These are phyloP conservation scores for Laticauda colubrina DNA, from an alignment of 2,113 vertebrate species.

Conservation along the genomic window DNA sequence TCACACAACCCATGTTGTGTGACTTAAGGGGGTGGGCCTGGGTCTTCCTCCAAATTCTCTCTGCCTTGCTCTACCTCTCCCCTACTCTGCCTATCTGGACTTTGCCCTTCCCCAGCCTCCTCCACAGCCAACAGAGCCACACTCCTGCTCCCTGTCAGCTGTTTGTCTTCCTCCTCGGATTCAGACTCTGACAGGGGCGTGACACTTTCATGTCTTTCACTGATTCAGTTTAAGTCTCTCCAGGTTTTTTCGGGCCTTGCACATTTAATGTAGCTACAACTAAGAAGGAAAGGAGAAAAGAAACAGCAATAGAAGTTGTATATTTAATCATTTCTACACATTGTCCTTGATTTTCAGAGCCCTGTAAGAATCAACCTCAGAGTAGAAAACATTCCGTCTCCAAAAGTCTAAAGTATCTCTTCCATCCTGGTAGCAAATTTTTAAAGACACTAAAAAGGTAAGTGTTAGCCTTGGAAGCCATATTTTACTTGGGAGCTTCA, in stretches of 20 bases:
- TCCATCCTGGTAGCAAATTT: constrained; percentile 87
- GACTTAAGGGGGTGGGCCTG: no score
- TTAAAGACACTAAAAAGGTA: constrained; percentile 89
- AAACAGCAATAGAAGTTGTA: no score
- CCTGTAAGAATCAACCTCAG: constrained; percentile 80
- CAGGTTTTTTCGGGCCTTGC: background rate
- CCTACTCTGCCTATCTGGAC: no score
- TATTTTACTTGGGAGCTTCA: no score
- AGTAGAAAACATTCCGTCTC: constrained; percentile 87
- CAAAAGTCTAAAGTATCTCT: constrained; percentile 90
- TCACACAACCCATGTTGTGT: no score
- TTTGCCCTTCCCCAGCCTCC: no score
- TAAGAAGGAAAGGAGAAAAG: background rate
- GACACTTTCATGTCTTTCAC: background rate
- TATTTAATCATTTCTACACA: background rate
- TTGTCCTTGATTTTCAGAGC: constrained; percentile 68
- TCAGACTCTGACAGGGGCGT: no score
- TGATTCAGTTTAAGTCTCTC: background rate
- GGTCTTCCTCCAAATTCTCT: no score
- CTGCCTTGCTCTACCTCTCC: no score
- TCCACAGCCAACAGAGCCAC: no score
- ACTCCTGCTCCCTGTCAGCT: no score
- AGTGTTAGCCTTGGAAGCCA: background rate
- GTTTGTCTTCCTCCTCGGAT: no score
- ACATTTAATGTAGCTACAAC: background rate